Base-by-base conservation (phyloP, 2,797 vertebrate species). In the Peromyscus aztecus region DNA sequence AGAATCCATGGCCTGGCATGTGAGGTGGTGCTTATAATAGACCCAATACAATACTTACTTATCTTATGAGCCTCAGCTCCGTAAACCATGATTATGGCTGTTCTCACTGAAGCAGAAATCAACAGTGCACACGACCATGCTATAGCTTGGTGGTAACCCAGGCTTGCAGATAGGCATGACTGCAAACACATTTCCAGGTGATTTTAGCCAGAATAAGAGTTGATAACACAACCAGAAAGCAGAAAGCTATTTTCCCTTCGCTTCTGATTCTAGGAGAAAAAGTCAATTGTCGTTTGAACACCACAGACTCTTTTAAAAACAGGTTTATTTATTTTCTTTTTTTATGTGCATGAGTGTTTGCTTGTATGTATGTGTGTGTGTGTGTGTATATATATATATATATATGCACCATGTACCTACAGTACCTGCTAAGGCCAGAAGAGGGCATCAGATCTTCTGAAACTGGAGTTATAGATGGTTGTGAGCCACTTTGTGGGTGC, bases 51-150 rank as follows among this genome's bases (percentile, higher is more conserved):
- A 11, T 61, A 24, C 14, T 40, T n/a, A 37, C 63, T 88, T 92
- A 49, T 43, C 67, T 61, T 49, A 73, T 19, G 52, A 52, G 52
- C 0, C 0, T 11, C 27, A 11, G 9, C 11, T 23, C 27, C 21
- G 3, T 52, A 43, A 40, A 46, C 43, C 5, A 6, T n/a, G 93
- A 49, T 34, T 52, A 76, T 34, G 67, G 13, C 67, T 40, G 34
- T 29, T 29, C 6, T 19, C 13, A 34, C 43, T 6, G 11, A 78
- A 34, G 24, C 67, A 1, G 89, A 67, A 12, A 11, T 91, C 1
- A 9, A 49, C 8, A 0, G 29, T 0, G 3, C 4, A 11, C 40
- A 83, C 27, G 55, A 10, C 24, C 1, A 0, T 0, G 0, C 3
- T 0, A 1, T 16, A 11, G 29, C 46, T 61, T 24, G 2, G 9